Percentiles rank a stretch among this genome's conserved stretches.
phyloP scores from a whole-genome alignment of 1,140 invertebrate genomes.

The Dreissena rostriformis region DNA sequence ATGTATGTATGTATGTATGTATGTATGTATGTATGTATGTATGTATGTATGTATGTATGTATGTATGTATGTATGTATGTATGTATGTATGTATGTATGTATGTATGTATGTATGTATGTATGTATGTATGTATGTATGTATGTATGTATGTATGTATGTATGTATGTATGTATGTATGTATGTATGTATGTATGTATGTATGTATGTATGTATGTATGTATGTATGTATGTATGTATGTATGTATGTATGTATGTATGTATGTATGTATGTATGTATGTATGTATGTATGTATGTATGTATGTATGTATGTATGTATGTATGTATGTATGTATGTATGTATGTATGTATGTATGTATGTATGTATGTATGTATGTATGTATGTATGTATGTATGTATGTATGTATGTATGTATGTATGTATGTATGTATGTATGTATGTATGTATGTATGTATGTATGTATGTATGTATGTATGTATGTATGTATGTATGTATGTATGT shows the following conservation, averaged over 20 bases:
- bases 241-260: slow-evolving; percentile 14
- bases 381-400: slow-evolving; percentile 31
- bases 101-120: slow-evolving; percentile 25
- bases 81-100: slow-evolving; percentile 25
- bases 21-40: slow-evolving; percentile 19
- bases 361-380: slow-evolving; percentile 21
- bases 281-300: slow-evolving; percentile 12
- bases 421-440: not conserved
- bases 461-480: not conserved
- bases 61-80: slow-evolving; percentile 33
- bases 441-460: too few species aligned
- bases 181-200: slow-evolving; percentile 25
- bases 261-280: slow-evolving; percentile 13
- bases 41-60: slow-evolving; percentile 14
- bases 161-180: slow-evolving; percentile 8
- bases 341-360: slow-evolving; percentile 42
- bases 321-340: slow-evolving; percentile 32
- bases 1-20: slow-evolving; percentile 19
- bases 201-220: slow-evolving; percentile 19
- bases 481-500: slow-evolving; percentile 14
- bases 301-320: slow-evolving; percentile 28
- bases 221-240: slow-evolving; percentile 15
- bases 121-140: slow-evolving; percentile 18
- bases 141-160: slow-evolving; percentile 7
- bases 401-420: slow-evolving; percentile 14